Evolutionary conservation across 2,113 vertebrate genomes (phyloP), one percentile per base, ranked within the genome.

Genomic region (Oreotrochilus melanogaster): DNA sequence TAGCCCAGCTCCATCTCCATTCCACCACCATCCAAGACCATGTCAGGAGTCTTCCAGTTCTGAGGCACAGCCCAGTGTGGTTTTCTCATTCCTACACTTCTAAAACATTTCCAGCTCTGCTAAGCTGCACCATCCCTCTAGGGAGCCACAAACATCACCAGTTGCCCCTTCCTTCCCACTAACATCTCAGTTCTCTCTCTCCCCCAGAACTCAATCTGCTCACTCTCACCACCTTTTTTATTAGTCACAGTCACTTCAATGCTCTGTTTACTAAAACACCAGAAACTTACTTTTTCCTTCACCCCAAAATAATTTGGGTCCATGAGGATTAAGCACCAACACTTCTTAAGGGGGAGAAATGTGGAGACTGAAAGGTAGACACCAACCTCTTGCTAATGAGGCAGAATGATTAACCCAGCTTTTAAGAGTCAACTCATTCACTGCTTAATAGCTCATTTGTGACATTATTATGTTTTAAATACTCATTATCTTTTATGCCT

Each of bases 391-490:
- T 42, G 6, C 64, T 94, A 95, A 96, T 58, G 76, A 95, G 83
- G 75, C 78, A 86, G 64, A 30, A 66, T 54, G 51, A 96, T 95
- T 90, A 93, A 83, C 75, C 74, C 15, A 3, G 88, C 74, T 76
- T 90, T 58, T 88, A 73, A 62, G 70, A 93, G 54, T 80, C 82
- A 94, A 54, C 75, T 88, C 89, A 91, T 79, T 75, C 6, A 11
- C 66, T 72, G 58, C 71, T 92, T 79, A 95, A 76, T 87, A 93
- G 87, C 80, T 95, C 72, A 80, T 93, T 90, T 93, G 54, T 78
- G 76, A 83, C 67, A 92, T 91, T 80, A 90, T 72, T 54, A 83
- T 86, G 75, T 54, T 92, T 94, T 79, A 96, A 95, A 92, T 66
- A 66, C 88, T 88, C 83, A 86, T 93, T 94, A 90, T 83, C 76